phyloP scores from a whole-genome alignment of 2,888 invertebrate species.

The Holacanthella duospinosa region DNA sequence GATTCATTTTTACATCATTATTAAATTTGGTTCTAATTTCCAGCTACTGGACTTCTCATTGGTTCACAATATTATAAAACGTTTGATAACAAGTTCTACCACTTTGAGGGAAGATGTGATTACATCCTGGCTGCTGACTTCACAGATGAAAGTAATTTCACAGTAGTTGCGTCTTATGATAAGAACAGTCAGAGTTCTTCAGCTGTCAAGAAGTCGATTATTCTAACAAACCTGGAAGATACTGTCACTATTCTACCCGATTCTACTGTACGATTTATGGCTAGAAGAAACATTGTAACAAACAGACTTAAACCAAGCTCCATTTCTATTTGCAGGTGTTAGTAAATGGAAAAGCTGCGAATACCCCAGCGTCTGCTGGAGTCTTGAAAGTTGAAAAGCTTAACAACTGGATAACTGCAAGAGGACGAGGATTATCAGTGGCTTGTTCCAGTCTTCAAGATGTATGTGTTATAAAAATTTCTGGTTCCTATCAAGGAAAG shows the following conservation, averaged over 20 bases:
- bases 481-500: conserved; percentile 79
- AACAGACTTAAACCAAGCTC: neutral
- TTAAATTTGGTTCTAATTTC: conserved; percentile 37
- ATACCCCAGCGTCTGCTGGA: neutral
- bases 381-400: conserved; percentile 4
- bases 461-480: conserved; percentile 59
- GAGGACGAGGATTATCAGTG: conserved; percentile 48
- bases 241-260: conserved; percentile 55
- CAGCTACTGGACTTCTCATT: conserved; percentile 58
- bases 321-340: neutral
- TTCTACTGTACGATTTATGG: conserved; percentile 48
- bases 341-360: neutral
- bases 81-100: conserved; percentile 71
- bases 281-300: neutral
- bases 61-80: conserved; percentile 79
- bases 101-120: conserved; percentile 68
- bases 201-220: conserved; percentile 53
- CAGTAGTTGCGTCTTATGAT: conserved; percentile 57
- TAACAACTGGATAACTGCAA: conserved; percentile 28
- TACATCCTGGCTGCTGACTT: conserved; percentile 76
- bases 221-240: conserved; percentile 58
- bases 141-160: conserved; percentile 76
- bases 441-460: conserved; percentile 54
- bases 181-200: conserved; percentile 48
- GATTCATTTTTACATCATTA: too few species aligned